Base-by-base conservation (phyloP, 2,113 vertebrate species). In the Leptodactylus fuscus region DNA sequence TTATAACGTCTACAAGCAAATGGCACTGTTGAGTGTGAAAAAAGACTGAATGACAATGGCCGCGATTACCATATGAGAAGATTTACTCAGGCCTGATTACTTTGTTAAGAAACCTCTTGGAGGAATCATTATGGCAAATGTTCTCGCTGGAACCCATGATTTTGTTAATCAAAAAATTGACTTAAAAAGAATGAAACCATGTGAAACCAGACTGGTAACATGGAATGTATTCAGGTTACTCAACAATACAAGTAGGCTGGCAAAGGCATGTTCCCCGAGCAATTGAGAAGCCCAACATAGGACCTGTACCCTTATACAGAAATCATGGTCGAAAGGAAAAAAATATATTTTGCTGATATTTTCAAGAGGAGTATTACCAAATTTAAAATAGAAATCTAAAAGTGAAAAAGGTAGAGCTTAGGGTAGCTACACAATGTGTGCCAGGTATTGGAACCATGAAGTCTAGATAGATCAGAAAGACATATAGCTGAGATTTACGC, bases 41-140 rank as follows among this genome's bases (percentile, higher is more conserved):
- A 8, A 29, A 24, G 71, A n/a, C 41, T 75, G 44, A 75, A 48
- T 75, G 48, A 29, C 46, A 51, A 65, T 65, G 36, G 79, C 60
- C 29, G n/a, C 48, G 36, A 81, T 67, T 67, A 81, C 55, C 79
- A 65, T 46, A 48, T 46, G 58, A 46, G 10, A 80, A 62, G 55
- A 36, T 12, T 46, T 67, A 46, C 22, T 32, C 13, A 46, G 58
- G 38, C 58, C 58, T 48, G 12, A 44, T 46, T 81, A 81, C 77
- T 77, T 36, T 34, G 9, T 34, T 36, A 34, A 77, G 48, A 41
- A 51, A 77, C 34, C 16, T 53, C 46, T 53, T 53, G 9, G 48
- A 34, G 29, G 24, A 76, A 32, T 76, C 24, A 76, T 51, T 51
- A 32, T 51, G 41, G 11, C 41, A 73, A 73, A 38, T 73, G 38